Evolutionary conservation across 2,113 vertebrate genomes (phyloP), one percentile per base, ranked within the genome.

Genomic region (Alces alces): DNA sequence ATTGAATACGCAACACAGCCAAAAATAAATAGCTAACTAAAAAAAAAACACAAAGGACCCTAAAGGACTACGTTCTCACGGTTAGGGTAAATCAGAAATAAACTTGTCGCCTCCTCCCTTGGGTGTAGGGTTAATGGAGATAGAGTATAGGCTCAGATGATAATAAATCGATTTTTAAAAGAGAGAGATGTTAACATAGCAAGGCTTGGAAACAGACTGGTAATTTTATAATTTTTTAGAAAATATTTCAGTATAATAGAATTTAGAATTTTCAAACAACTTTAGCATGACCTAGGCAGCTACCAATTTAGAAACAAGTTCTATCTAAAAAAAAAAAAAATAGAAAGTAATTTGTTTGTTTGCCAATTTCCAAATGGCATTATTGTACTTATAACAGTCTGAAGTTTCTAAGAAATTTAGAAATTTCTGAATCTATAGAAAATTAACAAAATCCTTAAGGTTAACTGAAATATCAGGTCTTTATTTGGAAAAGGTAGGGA

Each of bases 261-360:
- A 88, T 80, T 95, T 90, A 50, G 47, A 93, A 92, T 47, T 83
- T 87, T 78, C 10, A 47, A 36, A 33, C 9, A 73, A 66, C 70
- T 90, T 66, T 64, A 85, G 80, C 58, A 57, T 45, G 25, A 92
- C 39, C n/a, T 33, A 84, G n/a, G 39, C 61, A 70, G 13, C 33
- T 95, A 33, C 33, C 36, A 88, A 60, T 36, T 89, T 94, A 93
- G 45, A 91, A 78, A 91, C 4, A 76, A 89, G 7, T 45, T 96
- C 39, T 89, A 79, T 25, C 80, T 76, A 80, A 94, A 90, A 94
- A 87, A 52, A 25, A 79, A 94, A 90, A 94, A 87, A 52, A 27
- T 50, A 83, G 33, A 85, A 96, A 94, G n/a, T 61, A 60, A 79
- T 87, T 89, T 79, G n/a, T 96, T 73, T 79, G 88, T n/a, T n/a